phyloP scores from a whole-genome alignment of 2,113 vertebrate genomes.

The Carlito syrichta region DNA sequence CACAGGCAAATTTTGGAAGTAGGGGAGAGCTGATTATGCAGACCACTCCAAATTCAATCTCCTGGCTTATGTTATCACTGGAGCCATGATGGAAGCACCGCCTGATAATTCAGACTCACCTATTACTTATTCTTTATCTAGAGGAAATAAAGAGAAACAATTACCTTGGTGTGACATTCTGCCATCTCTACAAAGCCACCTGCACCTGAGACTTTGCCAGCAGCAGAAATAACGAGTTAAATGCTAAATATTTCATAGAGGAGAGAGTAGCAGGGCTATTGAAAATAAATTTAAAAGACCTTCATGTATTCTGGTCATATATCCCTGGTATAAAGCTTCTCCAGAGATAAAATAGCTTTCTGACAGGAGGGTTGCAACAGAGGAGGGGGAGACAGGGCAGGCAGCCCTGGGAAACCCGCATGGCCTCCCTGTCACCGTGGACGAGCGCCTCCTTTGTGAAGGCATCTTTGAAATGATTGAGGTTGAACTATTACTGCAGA shows the following conservation, averaged over 20 bases:
- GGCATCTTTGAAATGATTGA: conserved; percentile 26
- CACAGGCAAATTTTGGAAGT: conserved; percentile 32
- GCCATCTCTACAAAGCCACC: conserved; percentile 65
- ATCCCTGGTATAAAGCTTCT: conserved; percentile 52
- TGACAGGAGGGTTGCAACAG: neutral
- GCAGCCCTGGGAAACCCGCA: neutral
- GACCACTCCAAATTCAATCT: conserved; percentile 66
- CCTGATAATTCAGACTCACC: conserved; percentile 58
- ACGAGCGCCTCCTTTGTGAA: fast-evolving
- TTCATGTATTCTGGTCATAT: conserved; percentile 63
- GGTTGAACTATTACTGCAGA: neutral
- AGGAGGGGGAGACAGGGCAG: neutral
- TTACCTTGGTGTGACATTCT: conserved; percentile 73
- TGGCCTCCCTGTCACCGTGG: neutral
- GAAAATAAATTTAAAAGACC: conserved; percentile 74
- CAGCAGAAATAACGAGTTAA: conserved; percentile 75
- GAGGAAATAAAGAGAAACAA: conserved; percentile 71
- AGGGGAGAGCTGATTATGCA: conserved; percentile 39
- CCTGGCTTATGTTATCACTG: conserved; percentile 51
- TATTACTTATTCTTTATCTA: conserved; percentile 73
- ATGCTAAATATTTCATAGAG: conserved; percentile 75
- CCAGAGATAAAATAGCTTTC: conserved; percentile 54
- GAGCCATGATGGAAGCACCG: conserved; percentile 15
- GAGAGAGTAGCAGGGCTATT: conserved; percentile 38
- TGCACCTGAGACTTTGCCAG: conserved; percentile 51